Conservation (phyloP, 2,888 invertebrate species). For the Sylvicola cinctus region DNA sequence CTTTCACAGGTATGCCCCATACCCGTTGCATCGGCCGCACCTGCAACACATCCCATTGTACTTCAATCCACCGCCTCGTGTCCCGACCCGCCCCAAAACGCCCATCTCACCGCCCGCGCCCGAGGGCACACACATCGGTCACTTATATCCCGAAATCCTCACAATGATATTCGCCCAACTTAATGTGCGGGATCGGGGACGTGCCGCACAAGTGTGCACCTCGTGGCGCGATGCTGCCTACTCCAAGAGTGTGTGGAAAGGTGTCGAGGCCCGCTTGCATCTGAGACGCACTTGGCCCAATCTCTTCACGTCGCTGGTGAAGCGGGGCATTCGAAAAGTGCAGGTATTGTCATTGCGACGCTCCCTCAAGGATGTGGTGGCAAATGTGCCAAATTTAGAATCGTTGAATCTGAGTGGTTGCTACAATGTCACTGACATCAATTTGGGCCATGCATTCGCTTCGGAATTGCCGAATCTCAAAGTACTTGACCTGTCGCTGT, state of each 20-base stretch:
- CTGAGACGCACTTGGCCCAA: slow-evolving; percentile 63
- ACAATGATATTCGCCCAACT: slow-evolving; percentile 81
- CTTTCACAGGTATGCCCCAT: slow-evolving; percentile 31
- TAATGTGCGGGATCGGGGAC: slow-evolving; percentile 71
- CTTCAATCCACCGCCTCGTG: slow-evolving; percentile 11
- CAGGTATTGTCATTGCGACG: slow-evolving; percentile 73
- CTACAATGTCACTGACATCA: slow-evolving; percentile 77
- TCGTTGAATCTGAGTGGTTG: slow-evolving; percentile 82
- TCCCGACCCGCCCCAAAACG: slow-evolving; percentile 11
- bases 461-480: slow-evolving; percentile 56
- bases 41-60: slow-evolving; percentile 16
- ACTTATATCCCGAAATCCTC: slow-evolving; percentile 79
- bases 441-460: slow-evolving; percentile 63
- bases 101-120: slow-evolving; percentile 26
- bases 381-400: slow-evolving; percentile 67
- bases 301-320: slow-evolving; percentile 67
- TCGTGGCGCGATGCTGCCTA: slow-evolving; percentile 86
- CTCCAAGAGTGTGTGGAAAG: slow-evolving; percentile 82
- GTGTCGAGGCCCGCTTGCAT: slow-evolving; percentile 80
- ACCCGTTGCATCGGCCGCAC: slow-evolving; percentile 45
- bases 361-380: slow-evolving; percentile 66
- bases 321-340: slow-evolving; percentile 69
- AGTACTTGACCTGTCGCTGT: slow-evolving; percentile 69
- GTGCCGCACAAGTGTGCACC: slow-evolving; percentile 75
- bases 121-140: slow-evolving; percentile 56